Conservation (phyloP, 1,140 invertebrate genomes). For the Battus philenor region DNA sequence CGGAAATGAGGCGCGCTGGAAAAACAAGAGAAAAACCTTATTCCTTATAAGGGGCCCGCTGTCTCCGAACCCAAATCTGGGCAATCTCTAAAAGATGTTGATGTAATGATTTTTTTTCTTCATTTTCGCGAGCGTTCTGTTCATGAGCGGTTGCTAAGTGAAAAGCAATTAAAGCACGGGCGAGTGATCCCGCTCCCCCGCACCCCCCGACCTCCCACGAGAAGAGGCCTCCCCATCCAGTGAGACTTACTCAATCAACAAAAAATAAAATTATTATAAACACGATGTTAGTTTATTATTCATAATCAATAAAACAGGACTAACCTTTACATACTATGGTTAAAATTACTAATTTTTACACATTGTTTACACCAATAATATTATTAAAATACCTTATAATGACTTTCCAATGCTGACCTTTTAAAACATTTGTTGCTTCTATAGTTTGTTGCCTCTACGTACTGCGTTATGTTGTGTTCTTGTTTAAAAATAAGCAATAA, state of each 20-base stretch:
- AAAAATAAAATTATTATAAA: constrained; percentile 61
- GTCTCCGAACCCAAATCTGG: constrained; percentile 68
- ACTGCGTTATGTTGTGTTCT: too few species aligned
- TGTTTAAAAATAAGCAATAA: too few species aligned
- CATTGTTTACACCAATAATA: too few species aligned
- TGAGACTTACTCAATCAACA: constrained; percentile 55
- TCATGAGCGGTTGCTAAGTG: constrained; percentile 75
- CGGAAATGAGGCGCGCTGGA: constrained; percentile 72
- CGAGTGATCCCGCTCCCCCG: constrained; percentile 52
- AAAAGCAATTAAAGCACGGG: constrained; percentile 75
- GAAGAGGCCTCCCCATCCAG: constrained; percentile 30
- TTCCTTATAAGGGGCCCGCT: constrained; percentile 57
- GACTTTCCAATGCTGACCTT: too few species aligned
- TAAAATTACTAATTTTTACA: too few species aligned
- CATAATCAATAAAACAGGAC: constrained; percentile 20
- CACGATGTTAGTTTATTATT: constrained; percentile 29
- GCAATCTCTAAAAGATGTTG: constrained; percentile 72
- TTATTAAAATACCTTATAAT: too few species aligned
- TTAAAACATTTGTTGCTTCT: too few species aligned
- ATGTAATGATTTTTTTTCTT: constrained; percentile 75
- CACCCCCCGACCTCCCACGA: constrained; percentile 25
- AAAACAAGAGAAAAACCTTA: constrained; percentile 72
- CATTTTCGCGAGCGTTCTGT: constrained; percentile 66
- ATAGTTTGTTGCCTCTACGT: too few species aligned
- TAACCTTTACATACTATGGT: too few species aligned